phyloP scores from a whole-genome alignment of 1,140 invertebrate genomes.

The Myzus persicae region DNA sequence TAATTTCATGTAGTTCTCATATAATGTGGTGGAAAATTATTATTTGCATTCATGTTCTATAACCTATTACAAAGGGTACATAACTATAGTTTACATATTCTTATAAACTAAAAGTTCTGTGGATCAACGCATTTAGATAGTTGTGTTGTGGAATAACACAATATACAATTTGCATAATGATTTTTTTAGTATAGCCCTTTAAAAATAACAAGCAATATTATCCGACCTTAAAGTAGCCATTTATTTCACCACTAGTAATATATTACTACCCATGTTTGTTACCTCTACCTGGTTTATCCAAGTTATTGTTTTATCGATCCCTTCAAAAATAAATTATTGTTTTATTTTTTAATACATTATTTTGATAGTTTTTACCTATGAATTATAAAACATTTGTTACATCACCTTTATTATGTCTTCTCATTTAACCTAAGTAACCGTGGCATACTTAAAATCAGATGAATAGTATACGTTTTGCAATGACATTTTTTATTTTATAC shows the following conservation, averaged over 20 bases:
- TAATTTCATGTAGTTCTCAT: neutral
- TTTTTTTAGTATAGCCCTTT: neutral
- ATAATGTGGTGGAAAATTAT: neutral
- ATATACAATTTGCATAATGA: conserved; percentile 15
- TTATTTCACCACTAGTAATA: neutral
- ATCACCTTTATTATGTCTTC: neutral
- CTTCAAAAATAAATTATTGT: neutral
- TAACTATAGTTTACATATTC: too few species aligned
- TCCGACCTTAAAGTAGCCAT: neutral
- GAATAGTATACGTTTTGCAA: too few species aligned
- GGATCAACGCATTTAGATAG: neutral
- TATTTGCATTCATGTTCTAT: neutral
- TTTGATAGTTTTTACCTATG: neutral
- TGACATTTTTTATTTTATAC: neutral
- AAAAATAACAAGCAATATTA: neutral
- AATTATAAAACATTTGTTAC: neutral
- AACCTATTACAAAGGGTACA: neutral
- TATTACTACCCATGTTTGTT: neutral
- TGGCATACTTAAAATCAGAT: neutral
- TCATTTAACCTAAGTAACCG: neutral
- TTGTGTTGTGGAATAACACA: neutral
- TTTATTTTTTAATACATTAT: neutral
- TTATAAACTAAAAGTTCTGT: neutral
- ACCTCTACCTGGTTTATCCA: neutral
- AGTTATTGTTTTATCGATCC: neutral